Conservation (phyloP, 1,140 invertebrate species). For the Formica selysi region DNA sequence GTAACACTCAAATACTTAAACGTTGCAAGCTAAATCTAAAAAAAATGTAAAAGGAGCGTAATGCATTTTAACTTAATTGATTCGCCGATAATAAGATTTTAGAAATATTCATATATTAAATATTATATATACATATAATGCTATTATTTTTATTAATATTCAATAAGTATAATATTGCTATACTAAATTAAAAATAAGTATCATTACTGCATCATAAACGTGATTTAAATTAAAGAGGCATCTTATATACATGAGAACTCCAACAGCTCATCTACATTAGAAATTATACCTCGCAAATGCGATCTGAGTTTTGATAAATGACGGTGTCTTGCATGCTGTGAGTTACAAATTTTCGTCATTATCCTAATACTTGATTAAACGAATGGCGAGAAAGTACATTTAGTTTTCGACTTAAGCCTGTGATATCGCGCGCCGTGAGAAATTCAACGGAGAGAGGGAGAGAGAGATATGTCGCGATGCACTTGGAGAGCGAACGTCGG, state of each 20-base stretch:
- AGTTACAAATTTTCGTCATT: conserved; percentile 35
- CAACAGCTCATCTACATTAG: neutral
- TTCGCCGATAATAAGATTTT: neutral
- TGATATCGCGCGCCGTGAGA: neutral
- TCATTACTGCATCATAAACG: neutral
- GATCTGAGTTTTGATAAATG: conserved; percentile 28
- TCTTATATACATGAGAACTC: neutral
- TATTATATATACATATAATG: neutral
- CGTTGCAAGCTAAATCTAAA: neutral
- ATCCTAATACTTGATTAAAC: conserved; percentile 17
- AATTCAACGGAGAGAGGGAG: conserved; percentile 1
- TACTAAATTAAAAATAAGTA: neutral
- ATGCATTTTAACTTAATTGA: neutral
- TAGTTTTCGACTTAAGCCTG: conserved; percentile 18
- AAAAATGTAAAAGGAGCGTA: neutral
- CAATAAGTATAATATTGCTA: neutral
- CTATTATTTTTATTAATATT: neutral
- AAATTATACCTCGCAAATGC: conserved; percentile 7
- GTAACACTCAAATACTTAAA: neutral
- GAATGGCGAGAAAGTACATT: conserved; percentile 5
- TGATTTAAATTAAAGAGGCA: neutral
- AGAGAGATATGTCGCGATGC: conserved; percentile 25
- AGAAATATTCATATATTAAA: neutral
- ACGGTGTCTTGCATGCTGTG: neutral
- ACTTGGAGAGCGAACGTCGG: neutral